phyloP scores from a whole-genome alignment of 2,113 vertebrate genomes.

The Callipepla californica region DNA sequence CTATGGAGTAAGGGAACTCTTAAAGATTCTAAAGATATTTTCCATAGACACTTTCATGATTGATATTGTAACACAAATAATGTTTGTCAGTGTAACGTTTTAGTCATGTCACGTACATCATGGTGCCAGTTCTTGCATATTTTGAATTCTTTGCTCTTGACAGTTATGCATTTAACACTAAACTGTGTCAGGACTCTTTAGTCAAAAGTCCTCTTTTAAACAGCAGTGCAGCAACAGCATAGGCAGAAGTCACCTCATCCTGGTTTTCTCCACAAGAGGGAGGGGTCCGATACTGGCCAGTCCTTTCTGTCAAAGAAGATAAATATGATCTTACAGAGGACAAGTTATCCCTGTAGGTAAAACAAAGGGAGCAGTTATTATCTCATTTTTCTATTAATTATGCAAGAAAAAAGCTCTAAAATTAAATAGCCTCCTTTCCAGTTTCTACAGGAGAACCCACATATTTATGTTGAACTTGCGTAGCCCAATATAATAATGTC shows the following conservation, averaged over 20 bases:
- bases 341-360: fast-evolving
- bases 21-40: neutral
- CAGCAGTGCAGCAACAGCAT: neutral
- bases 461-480: neutral
- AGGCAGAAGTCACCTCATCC: neutral
- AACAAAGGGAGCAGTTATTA: neutral
- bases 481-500: neutral
- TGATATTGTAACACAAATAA: neutral
- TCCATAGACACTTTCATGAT: neutral
- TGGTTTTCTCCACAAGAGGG: neutral
- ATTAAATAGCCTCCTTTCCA: neutral
- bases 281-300: neutral
- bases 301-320: neutral
- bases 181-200: neutral
- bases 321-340: neutral
- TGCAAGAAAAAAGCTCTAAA: neutral
- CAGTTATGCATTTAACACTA: neutral
- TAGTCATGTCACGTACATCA: too few relatives aligned
- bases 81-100: neutral
- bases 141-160: neutral
- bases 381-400: neutral
- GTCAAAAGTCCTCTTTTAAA: neutral
- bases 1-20: neutral
- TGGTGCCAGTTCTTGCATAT: neutral
- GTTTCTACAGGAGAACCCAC: neutral